phyloP scores from a whole-genome alignment of 2,797 vertebrate species.

The Catamblyrhynchus diadema region DNA sequence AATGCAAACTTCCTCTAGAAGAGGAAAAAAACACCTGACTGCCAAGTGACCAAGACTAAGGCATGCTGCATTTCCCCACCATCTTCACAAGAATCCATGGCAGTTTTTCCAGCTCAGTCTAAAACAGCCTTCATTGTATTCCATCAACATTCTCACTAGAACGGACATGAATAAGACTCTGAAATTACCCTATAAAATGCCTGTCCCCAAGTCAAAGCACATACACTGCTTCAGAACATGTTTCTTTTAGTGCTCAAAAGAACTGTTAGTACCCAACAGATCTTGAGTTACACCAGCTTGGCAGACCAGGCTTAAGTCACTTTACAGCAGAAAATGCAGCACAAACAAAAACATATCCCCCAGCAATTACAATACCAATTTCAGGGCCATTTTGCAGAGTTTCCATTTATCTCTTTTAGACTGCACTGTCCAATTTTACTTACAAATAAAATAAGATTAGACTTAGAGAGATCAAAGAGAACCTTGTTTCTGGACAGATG shows the following conservation, averaged over 20 bases:
- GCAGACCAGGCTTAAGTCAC: not conserved
- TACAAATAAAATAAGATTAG: conserved; percentile 25
- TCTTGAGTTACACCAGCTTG: conserved; percentile 7
- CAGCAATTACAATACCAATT: conserved; percentile 1
- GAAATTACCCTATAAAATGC: conserved; percentile 40
- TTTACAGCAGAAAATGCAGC: not conserved
- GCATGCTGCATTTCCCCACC: not conserved
- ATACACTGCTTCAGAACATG: not conserved
- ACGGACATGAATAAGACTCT: not conserved
- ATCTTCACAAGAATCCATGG: not conserved
- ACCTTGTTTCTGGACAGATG: conserved; percentile 29
- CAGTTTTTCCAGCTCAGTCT: not conserved
- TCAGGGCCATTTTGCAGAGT: not conserved
- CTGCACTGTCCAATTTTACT: not conserved
- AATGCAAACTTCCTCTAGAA: not conserved
- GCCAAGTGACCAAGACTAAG: not conserved
- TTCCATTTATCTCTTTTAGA: conserved; percentile 14
- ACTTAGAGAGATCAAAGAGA: conserved; percentile 14
- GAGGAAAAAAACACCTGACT: not conserved
- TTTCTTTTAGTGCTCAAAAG: conserved; percentile 18
- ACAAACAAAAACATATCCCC: not conserved
- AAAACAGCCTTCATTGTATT: conserved; percentile 25
- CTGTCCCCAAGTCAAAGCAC: not conserved
- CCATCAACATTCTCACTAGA: not conserved
- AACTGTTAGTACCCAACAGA: not conserved